phyloP scores from a whole-genome alignment of 1,140 invertebrate genomes.

The Oscheius sp. region DNA sequence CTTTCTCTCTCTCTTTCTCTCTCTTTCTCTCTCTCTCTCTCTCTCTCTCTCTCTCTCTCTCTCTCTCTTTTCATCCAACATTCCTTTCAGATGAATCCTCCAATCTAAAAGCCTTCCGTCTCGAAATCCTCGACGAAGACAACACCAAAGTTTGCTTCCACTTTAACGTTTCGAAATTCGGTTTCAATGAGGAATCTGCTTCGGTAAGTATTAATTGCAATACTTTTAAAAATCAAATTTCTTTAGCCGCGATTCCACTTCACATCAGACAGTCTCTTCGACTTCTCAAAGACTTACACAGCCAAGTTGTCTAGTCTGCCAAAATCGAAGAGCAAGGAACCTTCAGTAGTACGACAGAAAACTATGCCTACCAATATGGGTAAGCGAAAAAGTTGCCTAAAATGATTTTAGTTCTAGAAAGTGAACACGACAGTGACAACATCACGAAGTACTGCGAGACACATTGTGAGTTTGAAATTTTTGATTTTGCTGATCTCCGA shows the following conservation, averaged over 20 bases:
- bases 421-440: background rate
- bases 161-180: constrained; percentile 56
- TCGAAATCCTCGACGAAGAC: constrained; percentile 49
- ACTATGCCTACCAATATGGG: constrained; percentile 50
- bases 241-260: constrained; percentile 59
- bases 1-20: background rate
- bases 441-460: constrained; percentile 13
- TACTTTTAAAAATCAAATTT: background rate
- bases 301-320: constrained; percentile 47
- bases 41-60: too few relatives aligned
- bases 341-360: constrained; percentile 17
- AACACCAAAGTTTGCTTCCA: constrained; percentile 50
- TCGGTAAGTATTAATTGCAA: constrained; percentile 42
- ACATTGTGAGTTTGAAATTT: constrained; percentile 11
- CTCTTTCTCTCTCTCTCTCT: too few relatives aligned
- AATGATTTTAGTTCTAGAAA: background rate
- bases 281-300: constrained; percentile 48
- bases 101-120: constrained; percentile 46
- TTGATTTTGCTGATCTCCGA: too few relatives aligned
- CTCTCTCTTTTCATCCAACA: too few relatives aligned
- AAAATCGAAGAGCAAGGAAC: constrained; percentile 5
- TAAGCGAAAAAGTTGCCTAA: constrained; percentile 22
- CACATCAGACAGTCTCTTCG: constrained; percentile 51
- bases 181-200: constrained; percentile 40
- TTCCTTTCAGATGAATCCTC: constrained; percentile 46